Base-by-base conservation (phyloP, 2,113 vertebrate species). In the Caranx ignobilis region DNA sequence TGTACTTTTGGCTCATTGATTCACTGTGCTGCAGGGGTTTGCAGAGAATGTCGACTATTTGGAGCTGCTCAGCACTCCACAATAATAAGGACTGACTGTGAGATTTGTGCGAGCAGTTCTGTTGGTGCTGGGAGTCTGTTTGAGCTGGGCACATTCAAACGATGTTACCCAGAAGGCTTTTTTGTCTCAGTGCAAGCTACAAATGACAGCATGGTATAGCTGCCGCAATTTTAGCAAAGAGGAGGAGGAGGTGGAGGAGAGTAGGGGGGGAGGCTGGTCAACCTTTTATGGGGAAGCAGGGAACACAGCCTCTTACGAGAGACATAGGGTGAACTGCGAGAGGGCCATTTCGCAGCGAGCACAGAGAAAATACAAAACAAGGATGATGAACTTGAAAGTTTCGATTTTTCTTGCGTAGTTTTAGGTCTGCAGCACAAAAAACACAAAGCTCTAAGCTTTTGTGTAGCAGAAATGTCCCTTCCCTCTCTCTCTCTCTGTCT, bases 1-100 rank as follows among this genome's bases (percentile, higher is more conserved):
- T 89, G 77, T 83, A 89, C 87, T 83, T 87, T 86, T 88, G 81
- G 70, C 83, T 91, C 81, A 82, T 88, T 88, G 90, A 85, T 87
- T 84, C 73, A 71, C 45, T 35, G 32, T 75, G 85, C 89, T 91
- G 74, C 85, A 69, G 82, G 84, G 87, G 59, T 84, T 83, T 88
- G 87, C 82, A 80, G 83, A 85, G 80, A 87, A 62, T 72, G 62
- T 75, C 8, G 56, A 71, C 74, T 71, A 61, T 87, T 87, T 77
- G 84, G 79, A 87, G 80, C 78, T 54, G 75, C 70, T 82, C 83
- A 75, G 79, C 84, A 60, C 79, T 84, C 34, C 57, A 79, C 78
- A 88, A 81, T 85, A 86, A 93, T 73, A 75, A 88, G 81, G 60
- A 75, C 56, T 68, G 86, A 81, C 83, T 89, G 69, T 73, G 71